These are phyloP conservation scores for Mergus octosetaceus DNA, from an alignment of 2,797 vertebrate species.

Conservation along the genomic window DNA sequence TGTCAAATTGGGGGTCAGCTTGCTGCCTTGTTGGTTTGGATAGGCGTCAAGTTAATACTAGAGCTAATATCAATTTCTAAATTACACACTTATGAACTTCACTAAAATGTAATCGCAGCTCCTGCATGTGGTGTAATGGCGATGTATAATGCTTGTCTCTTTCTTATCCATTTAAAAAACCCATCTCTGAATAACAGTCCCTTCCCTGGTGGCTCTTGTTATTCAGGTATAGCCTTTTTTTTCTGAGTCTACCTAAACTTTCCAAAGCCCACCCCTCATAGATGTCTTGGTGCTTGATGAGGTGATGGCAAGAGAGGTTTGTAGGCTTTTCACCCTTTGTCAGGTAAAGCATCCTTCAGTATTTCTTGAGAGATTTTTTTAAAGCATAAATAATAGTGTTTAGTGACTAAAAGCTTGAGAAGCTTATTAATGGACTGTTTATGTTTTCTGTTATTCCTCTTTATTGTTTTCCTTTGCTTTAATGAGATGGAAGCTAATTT, in stretches of 20 bases:
- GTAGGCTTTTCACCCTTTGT: background rate
- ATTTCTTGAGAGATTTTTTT: slow-evolving; percentile 3
- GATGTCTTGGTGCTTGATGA: background rate
- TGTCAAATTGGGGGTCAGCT: background rate
- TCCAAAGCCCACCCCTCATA: background rate
- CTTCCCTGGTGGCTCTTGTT: background rate
- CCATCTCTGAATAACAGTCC: background rate
- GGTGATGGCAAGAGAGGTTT: background rate
- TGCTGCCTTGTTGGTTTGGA: background rate
- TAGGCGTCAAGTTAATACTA: background rate
- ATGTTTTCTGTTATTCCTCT: slow-evolving; percentile 30
- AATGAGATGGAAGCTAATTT: slow-evolving; percentile 33
- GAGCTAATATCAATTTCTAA: background rate
- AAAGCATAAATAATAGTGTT: background rate
- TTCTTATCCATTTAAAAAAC: background rate
- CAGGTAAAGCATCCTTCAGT: background rate
- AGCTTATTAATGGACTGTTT: slow-evolving; percentile 9
- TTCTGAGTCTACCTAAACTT: background rate
- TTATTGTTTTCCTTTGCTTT: slow-evolving; percentile 28
- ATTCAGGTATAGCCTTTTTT: background rate
- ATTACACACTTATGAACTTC: background rate
- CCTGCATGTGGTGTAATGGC: background rate
- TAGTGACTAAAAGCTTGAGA: slow-evolving; percentile 25
- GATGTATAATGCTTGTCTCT: background rate
- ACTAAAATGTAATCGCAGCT: background rate